Conservation (phyloP, 2,888 invertebrate genomes). For the Anaspis maculata region DNA sequence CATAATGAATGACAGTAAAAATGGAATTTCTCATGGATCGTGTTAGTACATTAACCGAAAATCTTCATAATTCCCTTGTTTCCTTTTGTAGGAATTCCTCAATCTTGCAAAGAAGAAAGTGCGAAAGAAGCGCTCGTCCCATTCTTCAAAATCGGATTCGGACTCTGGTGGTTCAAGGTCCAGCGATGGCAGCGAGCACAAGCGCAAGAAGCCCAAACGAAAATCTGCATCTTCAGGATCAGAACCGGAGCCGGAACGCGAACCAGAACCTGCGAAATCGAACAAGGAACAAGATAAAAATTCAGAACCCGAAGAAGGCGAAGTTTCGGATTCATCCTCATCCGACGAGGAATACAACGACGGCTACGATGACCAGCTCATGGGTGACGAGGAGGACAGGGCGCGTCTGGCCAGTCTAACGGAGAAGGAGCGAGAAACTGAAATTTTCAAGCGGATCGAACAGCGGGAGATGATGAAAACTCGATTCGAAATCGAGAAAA, state of each 20-base stretch:
- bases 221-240: constrained; percentile 30
- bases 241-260: constrained; percentile 21
- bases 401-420: constrained; percentile 85
- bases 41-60: too few relatives aligned
- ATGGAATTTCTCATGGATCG: too few relatives aligned
- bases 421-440: constrained; percentile 94
- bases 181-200: constrained; percentile 28
- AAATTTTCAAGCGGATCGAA: constrained; percentile 94
- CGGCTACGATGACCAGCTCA: constrained; percentile 93
- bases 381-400: constrained; percentile 95
- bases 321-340: constrained; percentile 65
- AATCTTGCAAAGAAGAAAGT: constrained; percentile 75
- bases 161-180: constrained; percentile 29
- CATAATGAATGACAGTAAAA: too few relatives aligned
- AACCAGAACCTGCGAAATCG: too few relatives aligned
- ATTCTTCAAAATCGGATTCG: constrained; percentile 34
- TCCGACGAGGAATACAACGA: constrained; percentile 88
- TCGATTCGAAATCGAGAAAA: constrained; percentile 92
- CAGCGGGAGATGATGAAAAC: constrained; percentile 89
- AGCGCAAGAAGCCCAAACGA: constrained; percentile 30
- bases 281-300: constrained; percentile 43
- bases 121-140: constrained; percentile 41
- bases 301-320: constrained; percentile 82
- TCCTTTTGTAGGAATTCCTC: too few relatives aligned
- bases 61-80: too few relatives aligned